phyloP scores from a whole-genome alignment of 2,797 vertebrate genomes.

The Hafferia zeledoni region DNA sequence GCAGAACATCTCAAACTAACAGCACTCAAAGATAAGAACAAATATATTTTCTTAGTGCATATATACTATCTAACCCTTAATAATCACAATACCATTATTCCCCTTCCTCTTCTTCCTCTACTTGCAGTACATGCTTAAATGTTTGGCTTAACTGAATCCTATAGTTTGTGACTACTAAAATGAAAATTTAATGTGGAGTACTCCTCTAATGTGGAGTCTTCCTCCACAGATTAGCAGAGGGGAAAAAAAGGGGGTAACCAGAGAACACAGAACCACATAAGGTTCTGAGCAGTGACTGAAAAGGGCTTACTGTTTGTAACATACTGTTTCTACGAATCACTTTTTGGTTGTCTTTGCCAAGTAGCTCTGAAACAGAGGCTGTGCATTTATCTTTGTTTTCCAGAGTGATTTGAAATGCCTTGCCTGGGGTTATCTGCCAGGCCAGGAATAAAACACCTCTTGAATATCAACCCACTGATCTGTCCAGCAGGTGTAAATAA shows the following conservation, averaged over 20 bases:
- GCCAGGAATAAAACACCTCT: background rate
- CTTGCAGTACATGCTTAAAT: background rate
- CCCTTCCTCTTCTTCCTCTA: background rate
- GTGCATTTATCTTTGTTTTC: background rate
- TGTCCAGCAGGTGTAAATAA: background rate
- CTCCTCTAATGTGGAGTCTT: background rate
- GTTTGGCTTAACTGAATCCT: background rate
- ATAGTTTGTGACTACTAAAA: background rate
- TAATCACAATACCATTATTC: background rate
- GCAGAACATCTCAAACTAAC: background rate
- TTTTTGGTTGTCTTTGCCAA: background rate
- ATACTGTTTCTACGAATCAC: accelerated
- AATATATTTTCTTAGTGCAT: background rate
- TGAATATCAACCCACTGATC: background rate
- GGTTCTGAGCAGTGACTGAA: background rate
- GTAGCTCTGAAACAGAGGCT: background rate
- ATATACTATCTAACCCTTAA: background rate
- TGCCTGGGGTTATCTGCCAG: background rate
- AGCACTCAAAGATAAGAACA: background rate
- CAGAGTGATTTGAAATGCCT: background rate
- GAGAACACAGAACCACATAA: background rate
- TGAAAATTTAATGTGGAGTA: background rate
- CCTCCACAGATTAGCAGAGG: background rate
- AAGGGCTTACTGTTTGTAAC: background rate
- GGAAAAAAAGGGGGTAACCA: background rate